Base-by-base conservation (phyloP, 2,113 vertebrate genomes). In the Madoqua kirkii region DNA sequence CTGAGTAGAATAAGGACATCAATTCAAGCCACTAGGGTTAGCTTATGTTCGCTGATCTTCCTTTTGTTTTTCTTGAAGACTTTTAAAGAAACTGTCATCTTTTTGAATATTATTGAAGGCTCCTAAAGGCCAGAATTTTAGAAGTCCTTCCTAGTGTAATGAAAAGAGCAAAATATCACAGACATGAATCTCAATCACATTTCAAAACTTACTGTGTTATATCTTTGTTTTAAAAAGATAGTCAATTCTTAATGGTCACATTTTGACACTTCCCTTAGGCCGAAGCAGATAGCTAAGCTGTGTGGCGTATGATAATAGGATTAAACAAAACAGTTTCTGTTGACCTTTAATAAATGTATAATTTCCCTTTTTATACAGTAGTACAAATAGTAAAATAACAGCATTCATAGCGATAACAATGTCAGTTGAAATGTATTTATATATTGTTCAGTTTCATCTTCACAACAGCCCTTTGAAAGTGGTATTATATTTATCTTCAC, bases 221-320 rank as follows among this genome's bases (percentile, higher is more conserved):
- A 87, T 96, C 62, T 97, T 93, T 74, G 23, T 95, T 97, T 94
- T 81, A 60, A 95, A 92, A 87, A 93, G 60, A 57, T 52, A 83
- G 79, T 43, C 52, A 17, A 0, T 71, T 94, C 89, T 92, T 89
- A 84, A 84, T 29, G 87, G 87, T 96, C 33, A 57, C 50, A 40
- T 93, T 85, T 96, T 96, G 92, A 93, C 33, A 82, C 81, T 93
- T 96, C 36, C 54, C 55, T 78, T 8, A 85, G 87, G 90, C 92
- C 52, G 54, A 89, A 90, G 74, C 93, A 94, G 89, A 88, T 54
- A 95, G 52, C 50, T 78, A 87, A 95, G 50, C 67, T 64, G 29
- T 55, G 60, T 87, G 40, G 86, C 59, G 52, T 54, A 92, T 59
- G 43, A 62, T n/a, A 89, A 57, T 60, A 54, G 71, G 55, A 29